Percentiles rank a stretch among this genome's conserved stretches.
These are phyloP conservation scores for Apodemia hepburni DNA, from an alignment of 2,888 invertebrate species.

Conservation along the genomic window DNA sequence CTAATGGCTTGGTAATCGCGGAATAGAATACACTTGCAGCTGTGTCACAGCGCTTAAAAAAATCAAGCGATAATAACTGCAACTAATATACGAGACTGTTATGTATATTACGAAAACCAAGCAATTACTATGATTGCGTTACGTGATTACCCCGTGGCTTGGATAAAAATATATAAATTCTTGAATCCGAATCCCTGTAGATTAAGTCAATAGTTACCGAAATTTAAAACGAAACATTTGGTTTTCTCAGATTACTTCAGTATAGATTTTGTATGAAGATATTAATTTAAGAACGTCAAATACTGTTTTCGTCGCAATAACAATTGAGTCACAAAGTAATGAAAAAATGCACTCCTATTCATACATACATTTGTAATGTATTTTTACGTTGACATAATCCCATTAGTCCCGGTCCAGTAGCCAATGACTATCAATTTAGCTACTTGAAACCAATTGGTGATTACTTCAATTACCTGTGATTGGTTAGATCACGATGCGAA, in stretches of 20 bases:
- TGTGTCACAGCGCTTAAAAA: no score
- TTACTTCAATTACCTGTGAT: conserved; percentile 16
- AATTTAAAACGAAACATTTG: neutral
- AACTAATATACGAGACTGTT: no score
- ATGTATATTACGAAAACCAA: no score
- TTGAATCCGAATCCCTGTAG: no score
- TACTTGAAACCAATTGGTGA: conserved; percentile 14
- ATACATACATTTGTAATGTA: conserved; percentile 4
- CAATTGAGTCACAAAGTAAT: neutral
- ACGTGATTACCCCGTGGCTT: no score
- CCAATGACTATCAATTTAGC: conserved; percentile 13
- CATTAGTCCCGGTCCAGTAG: conserved; percentile 12
- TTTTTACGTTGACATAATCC: conserved; percentile 13
- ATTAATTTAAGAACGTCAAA: neutral
- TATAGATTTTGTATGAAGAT: neutral
- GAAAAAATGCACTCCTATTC: neutral
- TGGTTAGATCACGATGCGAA: conserved; percentile 5
- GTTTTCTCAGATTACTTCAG: neutral
- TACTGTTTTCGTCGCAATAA: neutral
- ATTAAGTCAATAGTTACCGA: no score
- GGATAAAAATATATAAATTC: no score
- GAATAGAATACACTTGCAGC: no score
- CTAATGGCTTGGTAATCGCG: no score
- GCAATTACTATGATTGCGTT: no score
- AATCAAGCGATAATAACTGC: no score